Evolutionary conservation across 2,797 vertebrate species (phyloP).

Genomic region (Choloepus didactylus): DNA sequence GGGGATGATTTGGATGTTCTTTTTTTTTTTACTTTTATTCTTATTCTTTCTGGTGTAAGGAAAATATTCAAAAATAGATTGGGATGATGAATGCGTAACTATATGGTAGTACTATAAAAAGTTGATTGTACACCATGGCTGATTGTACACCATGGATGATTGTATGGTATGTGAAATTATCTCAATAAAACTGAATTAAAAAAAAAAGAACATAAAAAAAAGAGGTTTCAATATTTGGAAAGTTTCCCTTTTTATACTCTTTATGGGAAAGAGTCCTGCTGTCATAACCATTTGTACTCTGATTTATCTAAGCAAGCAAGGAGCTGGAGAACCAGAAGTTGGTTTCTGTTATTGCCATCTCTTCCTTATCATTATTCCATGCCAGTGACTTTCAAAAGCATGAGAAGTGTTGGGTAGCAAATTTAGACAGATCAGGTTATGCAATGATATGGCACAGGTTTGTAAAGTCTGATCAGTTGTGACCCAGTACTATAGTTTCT

Average conservation of each 20-base stretch:
- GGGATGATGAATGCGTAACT: too few relatives aligned
- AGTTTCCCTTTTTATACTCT: neutral
- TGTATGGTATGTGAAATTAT: too few relatives aligned
- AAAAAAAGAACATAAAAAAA: neutral
- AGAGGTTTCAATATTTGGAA: neutral
- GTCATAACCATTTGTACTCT: neutral
- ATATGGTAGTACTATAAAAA: too few relatives aligned
- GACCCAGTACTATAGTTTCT: neutral
- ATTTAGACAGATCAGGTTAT: neutral
- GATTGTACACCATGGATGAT: too few relatives aligned
- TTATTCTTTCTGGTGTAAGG: too few relatives aligned
- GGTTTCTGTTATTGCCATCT: neutral
- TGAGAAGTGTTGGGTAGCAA: neutral
- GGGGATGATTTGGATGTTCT: too few relatives aligned
- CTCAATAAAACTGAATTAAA: too few relatives aligned
- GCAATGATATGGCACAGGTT: neutral
- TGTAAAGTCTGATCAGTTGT: slow-evolving; percentile 12
- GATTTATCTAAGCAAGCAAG: neutral
- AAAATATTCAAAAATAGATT: too few relatives aligned
- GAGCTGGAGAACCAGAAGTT: neutral
- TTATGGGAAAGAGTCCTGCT: neutral
- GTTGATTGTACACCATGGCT: too few relatives aligned
- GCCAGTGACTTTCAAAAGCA: neutral
- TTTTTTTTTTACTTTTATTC: too few relatives aligned
- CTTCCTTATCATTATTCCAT: neutral